Base-by-base conservation (phyloP, 2,888 invertebrate genomes). In the Oxyteleia sp. region DNA sequence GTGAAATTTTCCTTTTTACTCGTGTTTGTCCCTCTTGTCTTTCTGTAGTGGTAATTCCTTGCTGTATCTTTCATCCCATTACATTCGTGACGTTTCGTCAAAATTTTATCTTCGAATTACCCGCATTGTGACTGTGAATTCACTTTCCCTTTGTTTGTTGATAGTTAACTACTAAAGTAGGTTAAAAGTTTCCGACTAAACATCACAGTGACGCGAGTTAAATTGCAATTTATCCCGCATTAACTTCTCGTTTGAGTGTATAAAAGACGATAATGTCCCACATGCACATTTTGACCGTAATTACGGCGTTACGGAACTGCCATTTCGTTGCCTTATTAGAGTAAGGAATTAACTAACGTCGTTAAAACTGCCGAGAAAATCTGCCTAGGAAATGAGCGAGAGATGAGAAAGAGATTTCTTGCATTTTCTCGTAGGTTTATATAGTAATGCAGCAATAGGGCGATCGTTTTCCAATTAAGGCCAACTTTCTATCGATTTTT, bases 391-490 rank as follows among this genome's bases (percentile, higher is more conserved):
- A 55, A 68, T 55, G 68, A 49, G 35, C 35, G 18, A 35, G 20
- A 16, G 32, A 43, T 16, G 26, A 29, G 29, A 18, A 45, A 55
- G 43, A 55, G 55, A 68, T 53, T 66, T 53, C 29, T 55, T n/a
- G 29, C 15, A 20, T 47, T 64, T 47, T 11, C 26, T 26, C 0
- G 8, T 23, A 26, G 38, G 15, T 23, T 53, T 66, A 41, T 15
- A 49, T 7, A 51, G 23, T 51, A 38, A 53, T 41, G 41, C 35
- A 13, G 15, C 26, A 47, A 63, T 45, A 26, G 26, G 53, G 29
- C 32, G 68, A 76, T 68, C 61, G 68, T 53, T 76, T 76, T 76
- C 61, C 61, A 78, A 78, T 78, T 68, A 78, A 61, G 53, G 68
- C 53, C 66, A 61, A 51, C 61, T 45, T 61, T 43, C 61, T 26